Evolutionary conservation across 2,888 invertebrate genomes (phyloP), one percentile per base, ranked within the genome.

Genomic region (Callyntrura sp.): DNA sequence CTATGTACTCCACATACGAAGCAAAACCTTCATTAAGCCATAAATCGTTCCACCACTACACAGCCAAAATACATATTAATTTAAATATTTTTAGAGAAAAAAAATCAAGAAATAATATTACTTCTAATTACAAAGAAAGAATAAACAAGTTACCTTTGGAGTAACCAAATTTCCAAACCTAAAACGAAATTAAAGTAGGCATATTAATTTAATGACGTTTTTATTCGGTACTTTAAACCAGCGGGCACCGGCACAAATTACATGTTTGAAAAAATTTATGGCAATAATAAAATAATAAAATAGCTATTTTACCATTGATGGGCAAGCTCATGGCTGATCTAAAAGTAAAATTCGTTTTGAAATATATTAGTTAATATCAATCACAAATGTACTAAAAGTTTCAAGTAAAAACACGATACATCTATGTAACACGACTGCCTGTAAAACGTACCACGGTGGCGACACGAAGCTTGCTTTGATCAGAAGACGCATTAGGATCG

Each of bases 11-110:
- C 68, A 95, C 94, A 92, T 94, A 95, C 11, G 94, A 94, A 8
- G 95, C 95, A 92, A 95, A 95, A 0, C 95, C 95, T 68, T 82
- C 82, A 90, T 95, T 95, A 14, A 95, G 94, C 95, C 95, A 93
- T 3, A 93, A 57, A 55, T 83, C 84, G 57, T 89, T 84, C 89
- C 89, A 89, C 89, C 89, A 89, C 89, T 89, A 20, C 1, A 57
- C 2, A 14, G 55, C 35, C n/a, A n/a, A n/a, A n/a, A n/a, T n/a
- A n/a, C n/a, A n/a, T n/a, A n/a, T n/a, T n/a, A n/a, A n/a, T n/a
- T n/a, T n/a, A n/a, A n/a, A n/a, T n/a, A n/a, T n/a, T n/a, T n/a
- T n/a, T n/a, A n/a, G n/a, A n/a, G n/a, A n/a, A n/a, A n/a, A n/a
- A n/a, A n/a, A n/a, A n/a, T n/a, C n/a, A n/a, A n/a, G n/a, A n/a